phyloP scores from a whole-genome alignment of 2,797 vertebrate genomes.

The Xenopus petersii region DNA sequence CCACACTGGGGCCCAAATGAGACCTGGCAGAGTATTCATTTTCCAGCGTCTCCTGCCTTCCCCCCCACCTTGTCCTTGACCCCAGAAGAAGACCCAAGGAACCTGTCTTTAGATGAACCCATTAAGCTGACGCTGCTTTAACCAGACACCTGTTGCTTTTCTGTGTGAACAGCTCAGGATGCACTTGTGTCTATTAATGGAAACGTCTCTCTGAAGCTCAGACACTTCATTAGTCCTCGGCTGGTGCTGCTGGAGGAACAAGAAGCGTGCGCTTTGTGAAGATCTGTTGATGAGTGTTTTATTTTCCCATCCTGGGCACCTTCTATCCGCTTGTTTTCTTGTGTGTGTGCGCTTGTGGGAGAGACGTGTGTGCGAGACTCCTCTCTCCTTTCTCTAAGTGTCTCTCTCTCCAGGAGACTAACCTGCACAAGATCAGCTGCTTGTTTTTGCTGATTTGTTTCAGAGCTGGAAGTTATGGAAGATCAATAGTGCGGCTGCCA shows the following conservation, averaged over 20 bases:
- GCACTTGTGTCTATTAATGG: constrained; percentile 45
- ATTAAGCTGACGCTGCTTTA: not conserved
- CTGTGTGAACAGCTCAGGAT: accelerated
- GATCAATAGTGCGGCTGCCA: constrained; percentile 60
- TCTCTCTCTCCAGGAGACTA: constrained; percentile 5
- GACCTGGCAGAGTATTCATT: no score
- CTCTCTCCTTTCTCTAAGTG: constrained; percentile 12
- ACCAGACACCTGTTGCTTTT: constrained; percentile 1
- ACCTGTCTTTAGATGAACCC: not conserved
- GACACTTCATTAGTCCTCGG: constrained; percentile 55
- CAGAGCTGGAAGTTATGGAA: not conserved
- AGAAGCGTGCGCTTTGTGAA: constrained; percentile 51
- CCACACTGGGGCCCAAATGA: no score
- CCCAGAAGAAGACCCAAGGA: not conserved
- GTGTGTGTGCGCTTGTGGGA: not conserved
- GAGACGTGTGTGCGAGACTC: not conserved
- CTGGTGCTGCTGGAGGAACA: constrained; percentile 44
- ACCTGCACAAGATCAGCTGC: constrained; percentile 1
- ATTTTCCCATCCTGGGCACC: not conserved
- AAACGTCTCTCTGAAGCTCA: constrained; percentile 34
- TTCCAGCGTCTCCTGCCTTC: no score
- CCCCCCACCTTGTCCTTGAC: not conserved
- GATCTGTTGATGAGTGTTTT: constrained; percentile 37
- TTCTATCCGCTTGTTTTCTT: not conserved
- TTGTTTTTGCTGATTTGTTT: constrained; percentile 52